Evolutionary conservation across 2,113 vertebrate species (phyloP), one percentile per base, ranked within the genome.

Genomic region (Cacatua alba): DNA sequence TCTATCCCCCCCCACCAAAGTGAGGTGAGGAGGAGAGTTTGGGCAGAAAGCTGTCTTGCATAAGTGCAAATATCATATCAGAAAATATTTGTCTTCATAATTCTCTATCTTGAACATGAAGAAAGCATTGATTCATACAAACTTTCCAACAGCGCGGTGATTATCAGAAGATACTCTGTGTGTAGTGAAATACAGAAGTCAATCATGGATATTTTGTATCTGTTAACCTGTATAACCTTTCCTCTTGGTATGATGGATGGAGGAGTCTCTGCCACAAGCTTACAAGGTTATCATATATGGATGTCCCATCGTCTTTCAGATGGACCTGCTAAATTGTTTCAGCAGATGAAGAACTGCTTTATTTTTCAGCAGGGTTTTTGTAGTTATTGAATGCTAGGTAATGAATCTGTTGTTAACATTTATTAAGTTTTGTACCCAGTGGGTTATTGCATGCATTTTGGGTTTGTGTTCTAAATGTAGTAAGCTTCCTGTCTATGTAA

Each of bases 221-320:
- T 95, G 41, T 97, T 97, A 97, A 97, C 92, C 85, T 94, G 17
- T 62, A 23, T 93, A 76, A 93, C 76, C 70, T 92, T 97, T 82
- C 37, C 44, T 85, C 92, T 95, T 94, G 71, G 9, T 80, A 52
- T 96, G 97, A 96, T 82, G 82, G 86, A 90, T 95, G 51, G 90
- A 94, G 37, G 67, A 90, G 60, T 92, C 64, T 92, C 80, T 91
- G 91, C 67, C 72, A 82, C 3, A 11, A 92, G 71, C 82, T 93
- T 69, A 60, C 65, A 69, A 41, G 75, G 77, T 72, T 78, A 67
- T 69, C 33, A 0, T 79, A 25, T 55, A 86, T 65, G 37, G 37
- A 46, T 86, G 29, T 79, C 25, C 21, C 18, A 37, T 94, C 55
- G 33, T 95, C 57, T 95, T 93, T 94, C 82, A 95, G 68, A 48